Percentiles rank a stretch among this genome's conserved stretches.
Conservation (phyloP, 2,113 vertebrate genomes). For the Zonotrichia leucophrys region DNA sequence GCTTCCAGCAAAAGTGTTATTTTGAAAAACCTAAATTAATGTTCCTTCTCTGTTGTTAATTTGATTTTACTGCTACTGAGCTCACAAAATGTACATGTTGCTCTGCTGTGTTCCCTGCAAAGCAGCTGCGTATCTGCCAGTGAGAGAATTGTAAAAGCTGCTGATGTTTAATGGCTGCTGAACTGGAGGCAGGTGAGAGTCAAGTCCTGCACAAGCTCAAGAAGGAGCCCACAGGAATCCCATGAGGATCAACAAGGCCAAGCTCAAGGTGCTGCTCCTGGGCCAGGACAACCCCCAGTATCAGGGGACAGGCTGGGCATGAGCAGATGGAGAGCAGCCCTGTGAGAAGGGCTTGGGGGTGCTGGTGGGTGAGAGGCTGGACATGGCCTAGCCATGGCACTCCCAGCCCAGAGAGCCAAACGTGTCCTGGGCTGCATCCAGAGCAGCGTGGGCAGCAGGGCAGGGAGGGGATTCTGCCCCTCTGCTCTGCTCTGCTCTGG, state of each 20-base stretch:
- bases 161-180: neutral
- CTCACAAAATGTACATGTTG: neutral
- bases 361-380: neutral
- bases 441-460: neutral
- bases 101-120: neutral
- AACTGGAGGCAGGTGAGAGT: neutral
- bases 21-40: constrained; percentile 26
- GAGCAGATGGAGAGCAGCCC: neutral
- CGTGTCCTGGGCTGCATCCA: neutral
- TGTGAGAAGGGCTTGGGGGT: neutral
- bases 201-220: neutral
- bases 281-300: no score
- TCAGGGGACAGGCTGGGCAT: neutral
- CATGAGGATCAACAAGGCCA: accelerated
- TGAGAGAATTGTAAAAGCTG: neutral
- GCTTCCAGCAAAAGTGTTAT: constrained; percentile 17
- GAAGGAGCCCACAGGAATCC: accelerated
- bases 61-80: constrained; percentile 40
- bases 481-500: neutral
- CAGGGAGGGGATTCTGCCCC: neutral
- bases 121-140: neutral
- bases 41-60: constrained; percentile 19
- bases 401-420: neutral
- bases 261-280: neutral
- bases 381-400: neutral